phyloP scores from a whole-genome alignment of 2,113 vertebrate species.

The Columbina picui region DNA sequence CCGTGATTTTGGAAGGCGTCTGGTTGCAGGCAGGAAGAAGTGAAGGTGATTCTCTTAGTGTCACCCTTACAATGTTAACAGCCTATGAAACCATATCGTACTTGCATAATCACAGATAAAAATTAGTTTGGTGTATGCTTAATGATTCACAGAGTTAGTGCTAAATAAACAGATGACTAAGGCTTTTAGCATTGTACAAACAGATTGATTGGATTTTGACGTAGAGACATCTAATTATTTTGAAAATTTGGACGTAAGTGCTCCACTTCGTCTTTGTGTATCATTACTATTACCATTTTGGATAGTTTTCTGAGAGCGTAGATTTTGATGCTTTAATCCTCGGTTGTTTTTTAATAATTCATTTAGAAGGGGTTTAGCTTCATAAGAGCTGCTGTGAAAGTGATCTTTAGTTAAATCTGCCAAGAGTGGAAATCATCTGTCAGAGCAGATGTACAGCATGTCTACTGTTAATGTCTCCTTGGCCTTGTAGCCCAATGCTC shows the following conservation, averaged over 20 bases:
- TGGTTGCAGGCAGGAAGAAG: background rate
- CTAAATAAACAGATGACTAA: background rate
- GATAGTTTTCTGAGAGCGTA: background rate
- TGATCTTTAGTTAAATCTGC: constrained; percentile 58
- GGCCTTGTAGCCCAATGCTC: too few species aligned
- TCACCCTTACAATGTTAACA: background rate
- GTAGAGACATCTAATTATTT: background rate
- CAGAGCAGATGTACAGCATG: constrained; percentile 42
- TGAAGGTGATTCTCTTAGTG: background rate
- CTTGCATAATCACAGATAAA: background rate
- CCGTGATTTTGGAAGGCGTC: background rate
- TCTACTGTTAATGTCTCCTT: constrained; percentile 36
- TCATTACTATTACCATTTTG: background rate
- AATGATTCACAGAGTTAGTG: background rate
- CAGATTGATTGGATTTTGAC: background rate
- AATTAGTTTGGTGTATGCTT: background rate
- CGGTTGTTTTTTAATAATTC: background rate
- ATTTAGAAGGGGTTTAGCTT: constrained; percentile 39
- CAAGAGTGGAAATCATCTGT: constrained; percentile 72
- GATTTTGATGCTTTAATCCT: constrained; percentile 15
- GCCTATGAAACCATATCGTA: background rate
- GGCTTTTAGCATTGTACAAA: background rate
- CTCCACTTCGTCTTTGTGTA: background rate
- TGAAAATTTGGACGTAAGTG: background rate
- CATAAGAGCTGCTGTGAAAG: constrained; percentile 8